Evolutionary conservation across 2,797 vertebrate species (phyloP), one percentile per base, ranked within the genome.

Genomic region (Salmo trutta): DNA sequence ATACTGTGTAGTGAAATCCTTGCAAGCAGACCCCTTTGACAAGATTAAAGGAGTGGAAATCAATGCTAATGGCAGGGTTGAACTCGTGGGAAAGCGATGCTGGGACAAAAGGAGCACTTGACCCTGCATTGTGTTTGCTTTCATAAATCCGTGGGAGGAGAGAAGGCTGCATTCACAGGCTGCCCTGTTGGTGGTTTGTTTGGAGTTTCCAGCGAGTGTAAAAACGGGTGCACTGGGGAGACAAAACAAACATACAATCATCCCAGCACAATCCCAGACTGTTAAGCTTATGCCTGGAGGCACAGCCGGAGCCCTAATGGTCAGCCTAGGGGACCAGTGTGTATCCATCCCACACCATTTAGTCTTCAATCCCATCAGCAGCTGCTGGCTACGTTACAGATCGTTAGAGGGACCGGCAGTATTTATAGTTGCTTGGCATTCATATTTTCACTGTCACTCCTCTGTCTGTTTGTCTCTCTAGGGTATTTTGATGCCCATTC

Each of bases 121-220:
- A 96, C 95, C 96, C 95, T 94, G 91, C 90, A 93, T 94, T 95
- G 94, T 96, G 96, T 96, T 96, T 97, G 96, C 95, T 96, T 96
- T 96, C 94, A 95, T 96, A 95, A 95, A 95, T 93, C 94, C 93
- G 93, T 93, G 93, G 92, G 92, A 93, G 92, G 92, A 90, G 94
- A 90, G 85, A 93, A 88, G 88, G 87, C 91, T 91, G 92, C 91
- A 91, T 95, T 95, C 93, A 95, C 83, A 88, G 84, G 91, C 90
- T 88, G 91, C 17, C 90, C 92, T 91, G 92, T 91, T 89, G 92
- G 92, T 93, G 90, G 90, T 93, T 95, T 95, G 94, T 96, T 95
- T 96, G 93, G 94, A 90, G 91, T 94, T 93, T 94, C 88, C 92
- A 94, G 90, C 92, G 90, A 90, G 82, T 91, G 93, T 92, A 93